Percentiles rank a stretch among this genome's conserved stretches.
These are phyloP conservation scores for Anolis carolinensis DNA, from an alignment of 2,113 vertebrate species.

Conservation along the genomic window DNA sequence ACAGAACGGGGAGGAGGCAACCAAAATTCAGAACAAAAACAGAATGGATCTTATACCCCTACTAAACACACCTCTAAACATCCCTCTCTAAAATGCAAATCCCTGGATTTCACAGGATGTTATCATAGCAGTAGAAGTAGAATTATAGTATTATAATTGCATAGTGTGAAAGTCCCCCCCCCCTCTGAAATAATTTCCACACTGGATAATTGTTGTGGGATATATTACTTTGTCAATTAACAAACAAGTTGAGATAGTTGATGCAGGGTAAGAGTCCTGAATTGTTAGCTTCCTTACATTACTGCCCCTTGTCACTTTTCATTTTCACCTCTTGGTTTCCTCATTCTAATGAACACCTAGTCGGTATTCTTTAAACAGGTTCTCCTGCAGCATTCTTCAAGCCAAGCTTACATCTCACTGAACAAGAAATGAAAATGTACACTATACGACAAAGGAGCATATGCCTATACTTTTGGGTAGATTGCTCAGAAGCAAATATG, in stretches of 20 bases:
- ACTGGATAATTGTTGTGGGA: not conserved
- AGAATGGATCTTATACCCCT: too few relatives aligned
- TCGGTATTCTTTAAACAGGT: not conserved
- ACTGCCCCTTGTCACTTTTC: not conserved
- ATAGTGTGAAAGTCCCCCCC: too few relatives aligned
- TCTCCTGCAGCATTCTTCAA: not conserved
- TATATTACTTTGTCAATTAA: slow-evolving; percentile 1
- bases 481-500: not conserved
- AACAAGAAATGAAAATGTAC: not conserved
- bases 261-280: not conserved
- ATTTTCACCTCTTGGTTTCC: not conserved
- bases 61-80: too few relatives aligned
- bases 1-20: too few relatives aligned
- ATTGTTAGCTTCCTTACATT: not conserved
- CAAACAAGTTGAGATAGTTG: not conserved
- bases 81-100: too few relatives aligned
- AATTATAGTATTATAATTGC: too few relatives aligned
- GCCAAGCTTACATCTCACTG: not conserved
- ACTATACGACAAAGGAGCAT: too few relatives aligned
- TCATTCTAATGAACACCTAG: not conserved
- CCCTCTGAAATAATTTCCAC: too few relatives aligned
- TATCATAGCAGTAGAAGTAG: too few relatives aligned
- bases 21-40: too few relatives aligned
- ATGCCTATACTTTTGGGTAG: not conserved
- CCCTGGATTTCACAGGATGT: too few relatives aligned